These are phyloP conservation scores for Thunnus maccoyii DNA, from an alignment of 2,113 vertebrate genomes.

Conservation along the genomic window DNA sequence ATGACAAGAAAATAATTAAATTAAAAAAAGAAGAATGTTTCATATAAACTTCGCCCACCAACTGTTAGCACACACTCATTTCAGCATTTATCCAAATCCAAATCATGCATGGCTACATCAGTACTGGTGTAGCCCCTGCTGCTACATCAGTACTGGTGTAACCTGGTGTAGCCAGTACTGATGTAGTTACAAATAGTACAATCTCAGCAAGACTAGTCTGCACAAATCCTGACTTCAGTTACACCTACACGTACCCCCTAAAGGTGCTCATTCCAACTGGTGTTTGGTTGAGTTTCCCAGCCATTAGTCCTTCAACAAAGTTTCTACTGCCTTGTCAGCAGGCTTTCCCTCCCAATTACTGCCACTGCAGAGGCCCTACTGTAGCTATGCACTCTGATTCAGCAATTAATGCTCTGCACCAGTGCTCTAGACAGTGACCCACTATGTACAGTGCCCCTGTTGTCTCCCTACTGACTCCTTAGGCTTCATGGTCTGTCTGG, in stretches of 20 bases:
- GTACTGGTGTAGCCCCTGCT: no score
- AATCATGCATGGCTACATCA: not conserved
- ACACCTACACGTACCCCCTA: constrained; percentile 15
- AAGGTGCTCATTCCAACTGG: constrained; percentile 25
- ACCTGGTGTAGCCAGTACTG: not conserved
- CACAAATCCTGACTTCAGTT: constrained; percentile 8
- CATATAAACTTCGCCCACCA: not conserved
- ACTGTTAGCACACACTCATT: not conserved
- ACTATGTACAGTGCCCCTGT: constrained; percentile 7
- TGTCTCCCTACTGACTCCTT: constrained; percentile 16
- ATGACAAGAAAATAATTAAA: not conserved
- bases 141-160: no score
- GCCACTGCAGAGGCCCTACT: constrained; percentile 57
- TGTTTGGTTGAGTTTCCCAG: constrained; percentile 42
- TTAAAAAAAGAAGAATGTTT: not conserved
- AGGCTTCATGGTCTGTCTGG: constrained; percentile 28
- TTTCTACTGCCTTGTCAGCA: constrained; percentile 73
- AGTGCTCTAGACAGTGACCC: constrained; percentile 58
- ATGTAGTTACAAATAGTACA: not conserved
- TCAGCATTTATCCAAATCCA: not conserved
- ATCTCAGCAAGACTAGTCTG: constrained; percentile 27
- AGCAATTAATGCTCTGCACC: constrained; percentile 74
- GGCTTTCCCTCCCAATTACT: constrained; percentile 74
- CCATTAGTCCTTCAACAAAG: constrained; percentile 62
- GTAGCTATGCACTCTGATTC: constrained; percentile 68